Conservation (phyloP, 1,140 invertebrate genomes). For the Conus ventricosus region DNA sequence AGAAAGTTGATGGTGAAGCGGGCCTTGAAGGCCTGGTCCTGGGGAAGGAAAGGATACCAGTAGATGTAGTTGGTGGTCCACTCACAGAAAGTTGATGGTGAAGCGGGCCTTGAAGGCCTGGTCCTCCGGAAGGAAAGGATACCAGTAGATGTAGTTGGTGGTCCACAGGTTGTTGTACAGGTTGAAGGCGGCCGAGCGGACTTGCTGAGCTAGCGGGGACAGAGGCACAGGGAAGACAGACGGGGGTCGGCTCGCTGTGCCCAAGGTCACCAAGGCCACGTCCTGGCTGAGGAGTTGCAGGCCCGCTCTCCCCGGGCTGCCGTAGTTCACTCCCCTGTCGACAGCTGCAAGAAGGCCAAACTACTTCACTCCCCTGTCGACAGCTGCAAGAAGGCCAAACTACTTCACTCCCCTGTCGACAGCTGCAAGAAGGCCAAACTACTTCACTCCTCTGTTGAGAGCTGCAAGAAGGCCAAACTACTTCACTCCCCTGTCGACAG, state of each 20-base stretch:
- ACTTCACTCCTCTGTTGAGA: no score
- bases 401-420: no score
- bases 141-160: no score
- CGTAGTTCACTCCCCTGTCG: slow-evolving; percentile 31
- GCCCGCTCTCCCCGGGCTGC: slow-evolving; percentile 38
- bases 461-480: no score
- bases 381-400: slow-evolving; percentile 44
- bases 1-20: slow-evolving; percentile 52
- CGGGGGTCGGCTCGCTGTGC: slow-evolving; percentile 47
- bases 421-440: no score
- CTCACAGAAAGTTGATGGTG: no score
- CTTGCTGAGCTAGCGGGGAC: slow-evolving; percentile 46
- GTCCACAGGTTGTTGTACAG: slow-evolving; percentile 65
- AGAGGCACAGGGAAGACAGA: slow-evolving; percentile 67
- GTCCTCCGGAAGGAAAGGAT: no score
- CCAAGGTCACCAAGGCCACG: slow-evolving; percentile 56
- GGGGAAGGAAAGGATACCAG: slow-evolving; percentile 64
- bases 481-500: no score
- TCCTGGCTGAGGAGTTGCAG: slow-evolving; percentile 56
- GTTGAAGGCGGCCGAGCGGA: slow-evolving; percentile 63
- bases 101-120: no score
- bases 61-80: slow-evolving; percentile 72
- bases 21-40: slow-evolving; percentile 59
- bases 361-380: slow-evolving; percentile 52
- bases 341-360: no score